Conservation (phyloP, 2,888 invertebrate species). For the Mechanitis mazaeus region DNA sequence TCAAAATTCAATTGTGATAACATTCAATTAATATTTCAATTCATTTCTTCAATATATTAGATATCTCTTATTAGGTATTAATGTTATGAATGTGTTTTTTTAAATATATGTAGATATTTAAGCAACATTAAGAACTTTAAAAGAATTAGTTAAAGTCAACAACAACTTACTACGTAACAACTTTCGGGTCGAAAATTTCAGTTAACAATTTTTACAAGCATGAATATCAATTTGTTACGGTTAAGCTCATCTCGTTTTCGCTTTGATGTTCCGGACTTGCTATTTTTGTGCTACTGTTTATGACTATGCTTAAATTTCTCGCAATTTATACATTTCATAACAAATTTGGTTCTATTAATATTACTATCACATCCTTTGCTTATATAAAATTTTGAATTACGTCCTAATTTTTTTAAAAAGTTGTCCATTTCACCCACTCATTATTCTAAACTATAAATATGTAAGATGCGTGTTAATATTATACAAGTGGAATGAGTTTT, state of each 20-base stretch:
- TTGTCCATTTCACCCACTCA: no score
- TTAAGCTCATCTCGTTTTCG: constrained; percentile 33
- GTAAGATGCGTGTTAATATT: no score
- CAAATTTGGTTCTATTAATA: no score
- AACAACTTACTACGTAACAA: constrained; percentile 23
- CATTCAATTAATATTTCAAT: neutral
- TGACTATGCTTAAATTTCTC: neutral
- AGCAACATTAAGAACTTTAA: constrained; percentile 12
- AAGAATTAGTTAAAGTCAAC: constrained; percentile 15
- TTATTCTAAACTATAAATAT: no score
- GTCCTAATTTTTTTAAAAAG: no score
- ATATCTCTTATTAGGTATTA: neutral
- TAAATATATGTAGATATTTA: no score
- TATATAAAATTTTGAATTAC: no score
- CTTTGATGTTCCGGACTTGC: constrained; percentile 35
- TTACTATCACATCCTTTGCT: no score
- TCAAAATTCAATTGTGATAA: neutral
- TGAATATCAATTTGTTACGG: constrained; percentile 40
- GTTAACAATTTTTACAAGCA: constrained; percentile 27
- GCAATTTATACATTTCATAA: neutral
- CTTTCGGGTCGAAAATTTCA: constrained; percentile 31
- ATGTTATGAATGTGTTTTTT: no score
- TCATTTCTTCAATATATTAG: neutral
- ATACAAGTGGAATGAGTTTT: no score
- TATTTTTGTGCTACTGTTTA: constrained; percentile 29